Evolutionary conservation across 2,888 invertebrate genomes (phyloP), one percentile per base, ranked within the genome.

Genomic region (Andrena hattorfiana): DNA sequence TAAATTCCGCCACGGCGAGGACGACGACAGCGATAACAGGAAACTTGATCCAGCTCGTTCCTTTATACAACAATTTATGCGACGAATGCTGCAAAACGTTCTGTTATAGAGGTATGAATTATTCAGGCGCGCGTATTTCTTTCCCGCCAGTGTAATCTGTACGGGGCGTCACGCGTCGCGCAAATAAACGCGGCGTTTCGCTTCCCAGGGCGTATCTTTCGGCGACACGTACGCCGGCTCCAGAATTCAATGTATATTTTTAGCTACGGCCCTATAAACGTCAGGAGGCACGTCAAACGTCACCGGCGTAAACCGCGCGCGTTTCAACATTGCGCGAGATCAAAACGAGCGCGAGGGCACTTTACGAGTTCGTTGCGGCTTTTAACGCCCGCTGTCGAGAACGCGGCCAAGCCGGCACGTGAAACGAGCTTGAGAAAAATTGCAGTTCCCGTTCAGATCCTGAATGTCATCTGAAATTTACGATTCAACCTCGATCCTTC

Each of bases 161-260:
- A n/a, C 35, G 69, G n/a, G 28, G 73, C 42, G 20, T 48, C 56
- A 10, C 20, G 20, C 49, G 56, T 35, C 60, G 66, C 56, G 42
- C 62, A 67, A 83, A 77, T 77, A 82, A 83, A 73, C 72, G 64
- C 20, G 62, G 8, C 51, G 13, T 71, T n/a, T 26, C 56, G 35
- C 35, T 20, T 28, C 30, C 59, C 20, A 2, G n/a, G 16, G 10
- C 23, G 20, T 26, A 10, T 56, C 23, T 23, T 26, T 56, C 56
- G 26, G 4, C 23, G 56, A 23, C 56, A 30, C n/a, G n/a, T 56
- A 23, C 20, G 5, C 23, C 35, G 6, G 13, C 4, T n/a, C n/a
- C 23, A 5, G 54, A 2, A 42, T 42, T 42, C 42, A 16, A 42
- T 10, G 26, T 71, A 54, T 23, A 23, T 56, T 64, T 64, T 72